A percentile compares a stretch with the other conserved stretches of the same genome.
phyloP scores from a whole-genome alignment of 2,797 vertebrate species.

The Poeciliopsis turneri region DNA sequence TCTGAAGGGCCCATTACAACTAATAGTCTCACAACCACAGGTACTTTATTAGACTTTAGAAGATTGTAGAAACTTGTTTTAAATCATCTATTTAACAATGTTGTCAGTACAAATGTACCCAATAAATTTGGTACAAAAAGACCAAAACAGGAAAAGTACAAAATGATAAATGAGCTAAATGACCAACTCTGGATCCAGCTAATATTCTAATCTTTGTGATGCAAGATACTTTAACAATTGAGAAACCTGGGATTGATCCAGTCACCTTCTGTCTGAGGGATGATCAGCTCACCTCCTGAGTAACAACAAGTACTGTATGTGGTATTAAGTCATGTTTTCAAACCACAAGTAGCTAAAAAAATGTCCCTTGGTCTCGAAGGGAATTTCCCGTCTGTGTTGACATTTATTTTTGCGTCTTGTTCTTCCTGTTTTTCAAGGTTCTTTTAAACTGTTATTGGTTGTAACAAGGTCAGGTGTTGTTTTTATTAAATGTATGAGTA shows the following conservation, averaged over 20 bases:
- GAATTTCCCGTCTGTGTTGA: background rate
- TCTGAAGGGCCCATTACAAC: background rate
- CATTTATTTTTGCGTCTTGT: background rate
- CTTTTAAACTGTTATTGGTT: background rate
- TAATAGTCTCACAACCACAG: background rate
- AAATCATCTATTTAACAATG: background rate
- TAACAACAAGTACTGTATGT: background rate
- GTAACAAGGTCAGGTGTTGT: background rate
- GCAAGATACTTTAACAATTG: background rate
- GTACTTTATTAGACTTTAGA: background rate
- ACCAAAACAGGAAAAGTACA: background rate
- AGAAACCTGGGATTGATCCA: too few species aligned
- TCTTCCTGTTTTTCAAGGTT: conserved; percentile 2
- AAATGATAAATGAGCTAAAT: background rate
- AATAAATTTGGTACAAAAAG: background rate
- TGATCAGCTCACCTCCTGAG: background rate
- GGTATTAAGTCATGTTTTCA: background rate
- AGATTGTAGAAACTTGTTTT: background rate
- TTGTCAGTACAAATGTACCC: too few species aligned
- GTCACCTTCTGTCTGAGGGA: background rate
- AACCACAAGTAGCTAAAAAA: background rate
- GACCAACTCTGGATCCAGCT: background rate
- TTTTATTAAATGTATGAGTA: background rate
- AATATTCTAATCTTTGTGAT: background rate
- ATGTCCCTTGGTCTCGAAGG: background rate